Conservation (phyloP, 2,888 invertebrate genomes). For the Euzetes globulus region DNA sequence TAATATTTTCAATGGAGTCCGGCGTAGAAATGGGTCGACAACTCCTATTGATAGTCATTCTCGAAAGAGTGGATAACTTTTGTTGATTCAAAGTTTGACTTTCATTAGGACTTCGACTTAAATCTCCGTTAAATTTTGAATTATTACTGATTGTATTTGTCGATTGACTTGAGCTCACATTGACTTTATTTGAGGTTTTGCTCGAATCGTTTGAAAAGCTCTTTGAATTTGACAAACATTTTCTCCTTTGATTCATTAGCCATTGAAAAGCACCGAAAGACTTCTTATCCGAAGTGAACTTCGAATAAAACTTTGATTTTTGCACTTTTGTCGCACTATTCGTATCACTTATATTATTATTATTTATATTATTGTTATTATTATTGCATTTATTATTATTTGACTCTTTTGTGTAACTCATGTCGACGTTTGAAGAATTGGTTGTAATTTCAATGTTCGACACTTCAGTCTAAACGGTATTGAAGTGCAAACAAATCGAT, state of each 20-base stretch:
- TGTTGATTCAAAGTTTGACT: not conserved
- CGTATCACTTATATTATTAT: not conserved
- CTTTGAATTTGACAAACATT: constrained; percentile 17
- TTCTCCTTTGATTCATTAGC: constrained; percentile 13
- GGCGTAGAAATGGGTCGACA: constrained; percentile 22
- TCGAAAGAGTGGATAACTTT: constrained; percentile 3
- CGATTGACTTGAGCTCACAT: not conserved
- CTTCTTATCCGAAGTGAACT: not conserved
- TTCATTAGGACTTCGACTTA: not conserved
- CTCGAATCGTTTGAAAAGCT: not conserved
- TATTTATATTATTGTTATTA: not conserved
- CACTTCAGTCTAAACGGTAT: constrained; percentile 5
- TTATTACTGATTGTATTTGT: not conserved
- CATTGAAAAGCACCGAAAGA: constrained; percentile 19
- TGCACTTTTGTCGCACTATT: not conserved
- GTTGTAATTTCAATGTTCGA: not conserved
- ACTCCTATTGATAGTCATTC: constrained; percentile 6
- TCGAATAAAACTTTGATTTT: constrained; percentile 21
- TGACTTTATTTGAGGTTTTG: not conserved
- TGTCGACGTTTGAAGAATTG: constrained; percentile 17
- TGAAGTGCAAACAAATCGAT: constrained; percentile 12
- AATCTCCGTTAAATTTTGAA: not conserved
- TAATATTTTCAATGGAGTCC: not conserved
- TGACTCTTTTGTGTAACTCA: not conserved
- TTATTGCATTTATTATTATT: constrained; percentile 2